Percentiles rank a stretch among this genome's conserved stretches.
Conservation (phyloP, 2,797 vertebrate genomes). For the Malurus leucopterus region DNA sequence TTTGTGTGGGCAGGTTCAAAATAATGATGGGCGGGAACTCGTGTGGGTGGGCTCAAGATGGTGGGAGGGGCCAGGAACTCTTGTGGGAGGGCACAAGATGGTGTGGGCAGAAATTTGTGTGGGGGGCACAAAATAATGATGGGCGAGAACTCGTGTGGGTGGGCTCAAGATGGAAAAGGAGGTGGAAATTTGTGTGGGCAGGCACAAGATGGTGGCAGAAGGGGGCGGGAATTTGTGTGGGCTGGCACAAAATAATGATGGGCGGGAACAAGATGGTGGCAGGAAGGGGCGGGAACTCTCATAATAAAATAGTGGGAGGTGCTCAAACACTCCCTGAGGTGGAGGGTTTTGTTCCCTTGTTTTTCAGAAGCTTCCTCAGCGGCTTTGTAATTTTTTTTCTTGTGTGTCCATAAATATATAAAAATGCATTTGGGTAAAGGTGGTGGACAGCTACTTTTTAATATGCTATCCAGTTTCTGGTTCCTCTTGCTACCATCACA, state of each 20-base stretch:
- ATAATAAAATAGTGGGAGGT: rapidly evolving
- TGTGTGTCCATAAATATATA: rapidly evolving
- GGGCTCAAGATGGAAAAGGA: background rate
- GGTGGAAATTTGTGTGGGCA: no score
- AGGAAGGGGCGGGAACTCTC: rapidly evolving
- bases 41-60: no score
- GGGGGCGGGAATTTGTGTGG: background rate
- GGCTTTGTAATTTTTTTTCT: background rate
- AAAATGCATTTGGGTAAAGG: rapidly evolving
- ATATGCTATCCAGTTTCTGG: no score
- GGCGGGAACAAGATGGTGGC: background rate
- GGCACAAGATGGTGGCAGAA: background rate
- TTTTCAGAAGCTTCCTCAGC: rapidly evolving
- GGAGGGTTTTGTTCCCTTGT: rapidly evolving
- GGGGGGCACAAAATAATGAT: no score
- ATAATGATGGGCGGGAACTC: no score
- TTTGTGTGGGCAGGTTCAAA: no score
- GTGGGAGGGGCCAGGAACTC: no score
- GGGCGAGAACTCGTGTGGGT: background rate
- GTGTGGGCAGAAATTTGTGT: no score
- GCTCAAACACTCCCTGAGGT: rapidly evolving
- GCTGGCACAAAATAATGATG: background rate
- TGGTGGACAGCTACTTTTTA: background rate
- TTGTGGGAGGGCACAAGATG: no score
- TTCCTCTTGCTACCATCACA: background rate